Evolutionary conservation across 1,140 invertebrate species (phyloP).

Genomic region (Bombus cullumanus): DNA sequence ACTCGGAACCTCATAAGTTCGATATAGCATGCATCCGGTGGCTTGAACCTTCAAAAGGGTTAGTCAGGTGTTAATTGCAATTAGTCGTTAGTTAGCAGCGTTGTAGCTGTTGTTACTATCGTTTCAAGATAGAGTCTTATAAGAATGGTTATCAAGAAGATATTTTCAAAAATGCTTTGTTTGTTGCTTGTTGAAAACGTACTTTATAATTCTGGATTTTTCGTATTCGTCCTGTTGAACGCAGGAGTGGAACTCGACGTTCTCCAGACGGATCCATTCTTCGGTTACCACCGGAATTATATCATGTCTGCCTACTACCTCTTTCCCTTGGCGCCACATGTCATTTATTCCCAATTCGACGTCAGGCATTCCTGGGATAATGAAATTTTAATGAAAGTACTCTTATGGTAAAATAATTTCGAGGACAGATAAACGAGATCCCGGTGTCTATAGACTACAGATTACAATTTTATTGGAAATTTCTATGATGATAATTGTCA

Average conservation of each 20-base stretch:
- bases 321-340: conserved; percentile 97
- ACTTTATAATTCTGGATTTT: conserved; percentile 95
- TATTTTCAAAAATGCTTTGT: conserved; percentile 29
- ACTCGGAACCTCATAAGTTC: conserved; percentile 98
- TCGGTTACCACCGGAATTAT: conserved; percentile 99
- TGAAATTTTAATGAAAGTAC: neutral
- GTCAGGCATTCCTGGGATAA: conserved; percentile 93
- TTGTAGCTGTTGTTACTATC: too few species aligned
- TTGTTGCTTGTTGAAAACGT: conserved; percentile 54
- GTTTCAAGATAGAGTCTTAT: neutral
- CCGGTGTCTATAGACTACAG: too few species aligned
- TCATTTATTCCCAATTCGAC: conserved; percentile 99
- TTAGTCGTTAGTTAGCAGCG: neutral
- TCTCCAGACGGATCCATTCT: conserved; percentile 99
- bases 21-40: conserved; percentile 99
- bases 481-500: too few species aligned
- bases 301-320: conserved; percentile 99
- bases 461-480: neutral
- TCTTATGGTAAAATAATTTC: too few species aligned
- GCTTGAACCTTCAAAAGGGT: conserved; percentile 91
- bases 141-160: neutral
- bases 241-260: conserved; percentile 96
- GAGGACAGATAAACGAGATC: too few species aligned
- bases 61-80: conserved; percentile 49
- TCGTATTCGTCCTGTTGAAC: conserved; percentile 97